Base-by-base conservation (phyloP, 2,797 vertebrate species). In the Phrynocephalus guinanensis region DNA sequence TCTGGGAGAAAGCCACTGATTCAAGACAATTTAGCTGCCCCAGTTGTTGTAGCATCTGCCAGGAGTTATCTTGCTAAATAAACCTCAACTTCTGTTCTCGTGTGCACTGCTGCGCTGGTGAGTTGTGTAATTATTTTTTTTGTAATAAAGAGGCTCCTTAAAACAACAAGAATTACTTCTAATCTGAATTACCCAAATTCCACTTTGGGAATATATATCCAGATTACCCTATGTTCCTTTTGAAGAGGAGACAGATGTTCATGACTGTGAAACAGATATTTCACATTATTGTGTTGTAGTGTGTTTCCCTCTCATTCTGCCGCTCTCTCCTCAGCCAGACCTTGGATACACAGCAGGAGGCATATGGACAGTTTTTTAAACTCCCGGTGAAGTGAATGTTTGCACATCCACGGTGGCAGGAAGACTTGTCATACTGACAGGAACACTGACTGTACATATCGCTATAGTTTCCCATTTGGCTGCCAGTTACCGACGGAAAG, bases 141-240 rank as follows among this genome's bases (percentile, higher is more conserved):
- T 93, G 86, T 91, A 94, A 95, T 94, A 95, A 94, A 93, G 88
- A 94, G 82, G 85, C 93, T 90, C 89, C 91, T 92, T 94, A 92
- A 91, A 95, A 90, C 92, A 94, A 94, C 93, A 87, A 94, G 92
- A 95, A 93, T 91, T 93, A 91, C 91, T 95, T 95, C 93, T 95
- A 95, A 95, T 96, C 95, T 95, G 95, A 96, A 95, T 95, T 90
- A 91, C 92, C 92, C 92, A 91, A 92, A 50, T 94, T 92, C 90
- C 93, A 94, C 93, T 95, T 90, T 95, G 95, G 94, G 95, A 95
- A 95, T 95, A 95, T 92, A 94, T 93, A 95, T 94, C 92, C 92
- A 95, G 95, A 95, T 95, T 95, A 95, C 90, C 91, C 92, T 92
- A 28, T 80, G 92, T 84, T 95, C 84, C 88, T 95, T 94, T 91